Evolutionary conservation across 2,888 invertebrate genomes (phyloP).

Genomic region (Dryobotodes eremita): DNA sequence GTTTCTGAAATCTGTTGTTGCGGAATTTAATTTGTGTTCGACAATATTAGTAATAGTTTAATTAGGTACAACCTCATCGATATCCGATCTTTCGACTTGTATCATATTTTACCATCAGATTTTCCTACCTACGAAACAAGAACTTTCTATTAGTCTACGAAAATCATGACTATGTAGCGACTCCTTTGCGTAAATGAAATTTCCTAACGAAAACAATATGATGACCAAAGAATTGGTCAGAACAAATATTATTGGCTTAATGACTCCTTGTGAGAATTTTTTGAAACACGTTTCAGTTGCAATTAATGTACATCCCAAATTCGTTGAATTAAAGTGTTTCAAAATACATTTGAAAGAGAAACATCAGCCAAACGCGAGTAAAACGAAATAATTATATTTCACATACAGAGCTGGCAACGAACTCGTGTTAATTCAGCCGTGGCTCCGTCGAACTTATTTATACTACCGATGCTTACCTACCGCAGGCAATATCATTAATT

Average conservation of each 20-base stretch:
- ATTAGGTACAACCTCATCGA: not conserved
- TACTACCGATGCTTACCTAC: constrained; percentile 52
- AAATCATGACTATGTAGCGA: not conserved
- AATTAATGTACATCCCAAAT: not conserved
- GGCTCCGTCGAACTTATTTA: constrained; percentile 68
- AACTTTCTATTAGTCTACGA: not conserved
- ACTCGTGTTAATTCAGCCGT: constrained; percentile 65
- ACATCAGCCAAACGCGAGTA: constrained; percentile 36
- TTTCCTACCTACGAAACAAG: not conserved
- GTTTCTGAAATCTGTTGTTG: constrained; percentile 40
- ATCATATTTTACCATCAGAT: no score
- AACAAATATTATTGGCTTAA: not conserved
- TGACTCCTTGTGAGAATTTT: not conserved
- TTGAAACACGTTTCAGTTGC: not conserved
- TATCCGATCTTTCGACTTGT: not conserved
- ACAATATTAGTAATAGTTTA: constrained; percentile 5
- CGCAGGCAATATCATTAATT: constrained; percentile 59
- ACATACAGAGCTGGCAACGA: constrained; percentile 53
- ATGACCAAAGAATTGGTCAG: not conserved
- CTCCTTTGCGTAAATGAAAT: no score
- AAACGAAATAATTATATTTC: constrained; percentile 63
- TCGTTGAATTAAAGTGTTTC: not conserved
- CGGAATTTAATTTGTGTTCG: constrained; percentile 26
- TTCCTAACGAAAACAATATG: not conserved
- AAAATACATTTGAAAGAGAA: constrained; percentile 15